phyloP scores from a whole-genome alignment of 2,797 vertebrate genomes.

The Podarcis siculus region DNA sequence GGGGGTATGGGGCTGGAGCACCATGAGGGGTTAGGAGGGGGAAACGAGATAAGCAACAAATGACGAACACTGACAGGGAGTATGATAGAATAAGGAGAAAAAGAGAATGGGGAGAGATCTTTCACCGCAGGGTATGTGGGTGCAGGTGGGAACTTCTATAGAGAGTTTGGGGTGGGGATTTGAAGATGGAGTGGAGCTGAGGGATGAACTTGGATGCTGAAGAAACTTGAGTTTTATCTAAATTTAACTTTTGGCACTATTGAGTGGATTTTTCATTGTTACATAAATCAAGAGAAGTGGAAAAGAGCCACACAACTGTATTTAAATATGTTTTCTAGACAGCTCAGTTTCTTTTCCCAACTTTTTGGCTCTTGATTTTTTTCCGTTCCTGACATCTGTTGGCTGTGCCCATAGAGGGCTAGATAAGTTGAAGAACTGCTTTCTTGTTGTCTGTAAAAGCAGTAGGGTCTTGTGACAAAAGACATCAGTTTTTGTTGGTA shows the following conservation, averaged over 20 bases:
- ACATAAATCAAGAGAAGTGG: slow-evolving; percentile 3
- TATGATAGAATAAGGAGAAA: too few relatives aligned
- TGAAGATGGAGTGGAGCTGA: not conserved
- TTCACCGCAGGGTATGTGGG: not conserved
- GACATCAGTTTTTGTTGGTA: not conserved
- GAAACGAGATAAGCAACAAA: too few relatives aligned
- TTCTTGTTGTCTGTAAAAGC: not conserved
- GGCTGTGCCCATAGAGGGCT: not conserved
- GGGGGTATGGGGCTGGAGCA: too few relatives aligned
- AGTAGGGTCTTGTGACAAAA: not conserved
- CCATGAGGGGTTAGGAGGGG: not conserved
- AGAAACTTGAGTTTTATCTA: not conserved
- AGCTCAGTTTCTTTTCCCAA: not conserved
- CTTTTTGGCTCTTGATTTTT: not conserved
- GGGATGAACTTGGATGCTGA: not conserved
- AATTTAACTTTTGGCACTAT: slow-evolving; percentile 15
- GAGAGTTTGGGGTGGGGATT: not conserved
- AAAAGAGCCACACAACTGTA: not conserved
- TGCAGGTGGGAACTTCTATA: not conserved
- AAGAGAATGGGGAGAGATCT: not conserved
- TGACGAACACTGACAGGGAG: too few relatives aligned
- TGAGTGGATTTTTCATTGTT: not conserved
- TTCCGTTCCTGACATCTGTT: not conserved
- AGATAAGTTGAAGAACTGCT: not conserved
- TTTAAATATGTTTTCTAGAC: not conserved